Evolutionary conservation across 30 jellyfish, hydroid and myxozoan species (phyloP).

Genomic region (Mastigias papua): DNA sequence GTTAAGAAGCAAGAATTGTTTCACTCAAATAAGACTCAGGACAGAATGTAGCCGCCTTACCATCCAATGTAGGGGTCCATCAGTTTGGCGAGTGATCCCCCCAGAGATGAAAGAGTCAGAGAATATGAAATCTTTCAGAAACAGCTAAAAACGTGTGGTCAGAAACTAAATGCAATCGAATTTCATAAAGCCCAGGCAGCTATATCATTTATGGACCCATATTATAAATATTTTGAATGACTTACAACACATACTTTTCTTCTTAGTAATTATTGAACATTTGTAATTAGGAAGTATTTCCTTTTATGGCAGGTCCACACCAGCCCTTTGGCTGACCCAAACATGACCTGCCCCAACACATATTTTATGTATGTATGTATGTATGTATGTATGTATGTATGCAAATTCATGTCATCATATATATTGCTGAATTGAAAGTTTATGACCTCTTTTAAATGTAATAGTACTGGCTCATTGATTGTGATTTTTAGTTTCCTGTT

Average conservation of each 20-base stretch:
- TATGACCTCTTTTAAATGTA: no score
- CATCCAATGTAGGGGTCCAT: conserved; percentile 63
- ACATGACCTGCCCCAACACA: conserved; percentile 36
- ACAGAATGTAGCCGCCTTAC: conserved; percentile 50
- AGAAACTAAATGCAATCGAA: conserved; percentile 32
- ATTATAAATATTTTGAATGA: conserved; percentile 27
- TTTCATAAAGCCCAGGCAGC: conserved; percentile 71
- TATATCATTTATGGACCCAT: conserved; percentile 56
- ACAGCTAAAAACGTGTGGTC: conserved; percentile 28
- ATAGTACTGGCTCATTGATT: no score
- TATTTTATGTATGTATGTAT: conserved; percentile 18
- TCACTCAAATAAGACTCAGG: conserved; percentile 54
- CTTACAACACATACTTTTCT: not conserved
- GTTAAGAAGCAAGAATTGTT: conserved; percentile 61
- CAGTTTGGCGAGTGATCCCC: conserved; percentile 60
- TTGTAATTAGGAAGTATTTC: conserved; percentile 39
- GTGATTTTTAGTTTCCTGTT: no score
- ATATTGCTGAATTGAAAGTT: no score
- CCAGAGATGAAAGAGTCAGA: conserved; percentile 21
- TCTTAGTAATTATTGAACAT: not conserved
- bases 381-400: conserved; percentile 7
- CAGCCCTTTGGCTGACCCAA: conserved; percentile 40
- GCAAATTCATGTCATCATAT: no score
- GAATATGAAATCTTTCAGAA: not conserved
- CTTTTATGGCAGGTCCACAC: conserved; percentile 60